Evolutionary conservation across 2,888 invertebrate genomes (phyloP).

Genomic region (Stictocephala bisonia): DNA sequence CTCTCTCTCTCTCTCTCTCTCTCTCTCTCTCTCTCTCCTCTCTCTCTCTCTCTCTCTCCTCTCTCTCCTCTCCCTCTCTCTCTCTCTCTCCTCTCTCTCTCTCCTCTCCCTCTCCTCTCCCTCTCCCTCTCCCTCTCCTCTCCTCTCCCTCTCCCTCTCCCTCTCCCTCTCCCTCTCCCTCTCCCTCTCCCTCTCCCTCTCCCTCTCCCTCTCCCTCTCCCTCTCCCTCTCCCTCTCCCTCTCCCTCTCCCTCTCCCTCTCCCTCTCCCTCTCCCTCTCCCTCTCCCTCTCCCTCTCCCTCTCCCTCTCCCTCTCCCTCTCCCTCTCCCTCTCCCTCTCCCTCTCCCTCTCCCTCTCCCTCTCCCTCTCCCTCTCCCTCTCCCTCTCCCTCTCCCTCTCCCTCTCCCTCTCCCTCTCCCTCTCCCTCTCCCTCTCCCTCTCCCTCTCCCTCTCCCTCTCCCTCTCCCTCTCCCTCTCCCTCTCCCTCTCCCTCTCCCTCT

Average conservation of each 20-base stretch:
- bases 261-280: not conserved
- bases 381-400: too few species aligned
- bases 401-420: too few species aligned
- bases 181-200: slow-evolving; percentile 4
- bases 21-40: slow-evolving; percentile 12
- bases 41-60: slow-evolving; percentile 3
- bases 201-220: slow-evolving; percentile 1
- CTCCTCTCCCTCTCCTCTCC: slow-evolving; percentile 5
- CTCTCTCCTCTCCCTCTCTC: slow-evolving; percentile 2
- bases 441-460: too few species aligned
- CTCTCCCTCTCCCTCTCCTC: too few species aligned
- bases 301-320: not conserved
- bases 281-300: not conserved
- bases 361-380: too few species aligned
- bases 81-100: slow-evolving; percentile 3
- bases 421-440: too few species aligned
- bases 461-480: too few species aligned
- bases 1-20: slow-evolving; percentile 5
- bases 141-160: slow-evolving; percentile 3
- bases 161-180: slow-evolving; percentile 4
- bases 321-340: too few species aligned
- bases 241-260: not conserved
- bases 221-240: slow-evolving; percentile 4
- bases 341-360: too few species aligned
- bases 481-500: too few species aligned